Base-by-base conservation (phyloP, 2,888 invertebrate species). In the Drosophila glabriapex region DNA sequence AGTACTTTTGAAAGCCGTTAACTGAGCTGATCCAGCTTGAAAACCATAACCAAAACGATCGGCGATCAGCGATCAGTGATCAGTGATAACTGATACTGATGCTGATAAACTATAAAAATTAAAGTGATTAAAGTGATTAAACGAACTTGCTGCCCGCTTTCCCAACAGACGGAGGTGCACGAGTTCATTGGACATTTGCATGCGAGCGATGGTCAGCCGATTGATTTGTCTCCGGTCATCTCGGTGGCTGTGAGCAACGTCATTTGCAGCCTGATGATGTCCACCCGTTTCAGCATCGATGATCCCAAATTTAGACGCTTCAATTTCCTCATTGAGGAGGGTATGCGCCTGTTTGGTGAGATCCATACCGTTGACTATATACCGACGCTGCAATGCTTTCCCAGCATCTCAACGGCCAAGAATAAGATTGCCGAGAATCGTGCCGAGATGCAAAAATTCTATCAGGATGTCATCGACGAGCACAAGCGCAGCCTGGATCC, bases 231-330 rank as follows among this genome's bases (percentile, higher is more conserved):
- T 62, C 96, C 96, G 12, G 94, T 96, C 28, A 95, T 98, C 61
- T 96, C 97, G 49, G 95, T 97, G 80, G 96, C 97, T 37, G 96
- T 98, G 80, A 97, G 97, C 91, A 98, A 98, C 93, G 97, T 98
- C 6, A 98, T 98, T 82, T 98, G 98, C 93, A 96, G 97, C 76
- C 95, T 98, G 83, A 95, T 98, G 90, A 98, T 98, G 98, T 97
- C 97, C 39, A 96, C 97, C 6, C 95, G 97, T 50, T 98, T 98
- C 93, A 95, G 95, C 67, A 95, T 96, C 80, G 96, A 97, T 61
- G 97, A 98, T 92, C 94, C 94, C 7, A 95, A 96, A 62, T 98
- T 98, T 93, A 94, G 95, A 61, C 95, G 97, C 66, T 96, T 98
- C 89, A 97, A 97, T 95, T 94, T 95, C 78, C 94, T 98, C n/a